Evolutionary conservation across 2,113 vertebrate genomes (phyloP).

Genomic region (Diadophis punctatus): DNA sequence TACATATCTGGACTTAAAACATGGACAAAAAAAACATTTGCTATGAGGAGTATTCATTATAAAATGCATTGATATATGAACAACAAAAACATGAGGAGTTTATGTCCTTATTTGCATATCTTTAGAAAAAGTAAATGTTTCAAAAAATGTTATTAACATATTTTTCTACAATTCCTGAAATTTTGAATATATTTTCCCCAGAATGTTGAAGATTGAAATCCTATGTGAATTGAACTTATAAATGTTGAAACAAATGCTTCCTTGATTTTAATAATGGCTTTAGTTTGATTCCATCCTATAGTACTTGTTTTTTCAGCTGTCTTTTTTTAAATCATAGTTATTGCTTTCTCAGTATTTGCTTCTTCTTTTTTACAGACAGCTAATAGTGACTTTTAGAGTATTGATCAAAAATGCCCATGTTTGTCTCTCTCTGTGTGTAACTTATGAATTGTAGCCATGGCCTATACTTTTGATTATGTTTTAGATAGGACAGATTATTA

Average conservation of each 20-base stretch:
- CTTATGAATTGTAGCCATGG: not conserved
- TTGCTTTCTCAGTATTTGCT: not conserved
- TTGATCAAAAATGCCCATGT: constrained; percentile 10
- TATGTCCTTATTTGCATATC: not conserved
- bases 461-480: constrained; percentile 29
- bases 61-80: constrained; percentile 46
- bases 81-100: constrained; percentile 20
- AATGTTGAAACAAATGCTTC: not conserved
- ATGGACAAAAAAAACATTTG: constrained; percentile 51
- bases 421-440: not conserved
- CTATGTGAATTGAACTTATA: constrained; percentile 20
- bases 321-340: not conserved
- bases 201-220: not conserved
- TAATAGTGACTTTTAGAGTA: not conserved
- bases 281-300: not conserved
- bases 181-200: not conserved
- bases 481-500: constrained; percentile 41
- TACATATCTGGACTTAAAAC: constrained; percentile 50
- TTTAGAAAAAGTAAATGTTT: not conserved
- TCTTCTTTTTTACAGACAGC: not conserved
- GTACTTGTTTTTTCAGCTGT: not conserved
- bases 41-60: constrained; percentile 59
- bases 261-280: not conserved
- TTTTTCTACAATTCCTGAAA: not conserved
- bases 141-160: not conserved